phyloP scores from a whole-genome alignment of 2,113 vertebrate genomes.

The Eudyptes chrysolophus region DNA sequence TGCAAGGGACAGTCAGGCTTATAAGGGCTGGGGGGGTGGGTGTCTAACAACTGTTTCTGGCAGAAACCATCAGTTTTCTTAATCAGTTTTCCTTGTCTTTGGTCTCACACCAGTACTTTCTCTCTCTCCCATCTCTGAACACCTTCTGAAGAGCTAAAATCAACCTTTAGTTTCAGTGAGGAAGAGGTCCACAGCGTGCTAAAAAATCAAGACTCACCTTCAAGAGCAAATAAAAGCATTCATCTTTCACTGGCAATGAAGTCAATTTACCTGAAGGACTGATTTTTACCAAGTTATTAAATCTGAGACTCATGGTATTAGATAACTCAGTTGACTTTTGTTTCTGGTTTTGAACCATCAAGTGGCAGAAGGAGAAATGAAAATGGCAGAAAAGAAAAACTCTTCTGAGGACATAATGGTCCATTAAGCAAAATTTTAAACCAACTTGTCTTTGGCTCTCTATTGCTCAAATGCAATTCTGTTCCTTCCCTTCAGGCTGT shows the following conservation, averaged over 20 bases:
- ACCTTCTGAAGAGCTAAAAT: background rate
- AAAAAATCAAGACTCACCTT: background rate
- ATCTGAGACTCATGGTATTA: background rate
- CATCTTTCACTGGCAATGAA: background rate
- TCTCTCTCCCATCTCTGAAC: background rate
- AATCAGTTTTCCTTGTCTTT: background rate
- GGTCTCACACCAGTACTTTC: background rate
- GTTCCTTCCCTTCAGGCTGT: background rate
- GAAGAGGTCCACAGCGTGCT: background rate
- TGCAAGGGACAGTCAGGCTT: background rate
- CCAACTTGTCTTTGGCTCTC: background rate
- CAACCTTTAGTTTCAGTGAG: background rate
- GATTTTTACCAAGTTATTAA: background rate
- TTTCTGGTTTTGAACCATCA: background rate
- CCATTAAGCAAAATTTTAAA: slow-evolving; percentile 23
- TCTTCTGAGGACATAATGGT: background rate
- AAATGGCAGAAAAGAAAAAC: background rate
- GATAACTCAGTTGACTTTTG: background rate
- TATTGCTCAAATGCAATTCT: background rate
- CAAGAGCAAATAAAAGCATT: background rate
- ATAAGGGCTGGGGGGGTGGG: background rate
- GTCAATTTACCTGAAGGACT: background rate
- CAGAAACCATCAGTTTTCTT: background rate
- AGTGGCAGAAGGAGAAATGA: background rate
- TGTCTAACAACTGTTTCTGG: background rate